Percentiles rank a stretch among this genome's conserved stretches.
Evolutionary conservation across 2,113 vertebrate genomes (phyloP).

Genomic region (Gulo gulo): DNA sequence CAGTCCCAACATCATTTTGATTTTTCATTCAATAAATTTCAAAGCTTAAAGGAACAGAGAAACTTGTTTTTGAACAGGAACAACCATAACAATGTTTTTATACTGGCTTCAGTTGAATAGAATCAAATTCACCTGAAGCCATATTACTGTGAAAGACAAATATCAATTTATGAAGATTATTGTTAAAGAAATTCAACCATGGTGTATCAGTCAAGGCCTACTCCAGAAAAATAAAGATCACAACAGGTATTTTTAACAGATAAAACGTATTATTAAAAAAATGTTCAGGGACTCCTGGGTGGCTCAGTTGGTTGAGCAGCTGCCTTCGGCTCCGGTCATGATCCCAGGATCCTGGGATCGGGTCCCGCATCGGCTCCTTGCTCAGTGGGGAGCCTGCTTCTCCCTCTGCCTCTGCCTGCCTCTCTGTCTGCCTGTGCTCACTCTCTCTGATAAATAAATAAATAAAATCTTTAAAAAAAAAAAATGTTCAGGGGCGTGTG

Average conservation of each 20-base stretch:
- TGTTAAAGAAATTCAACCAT: background rate
- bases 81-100: background rate
- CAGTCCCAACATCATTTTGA: background rate
- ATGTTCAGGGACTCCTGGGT: too few relatives aligned
- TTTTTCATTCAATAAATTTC: background rate
- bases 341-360: too few relatives aligned
- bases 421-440: too few relatives aligned
- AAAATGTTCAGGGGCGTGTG: background rate
- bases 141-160: background rate
- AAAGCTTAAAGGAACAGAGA: background rate
- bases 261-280: background rate
- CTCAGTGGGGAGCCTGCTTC: too few relatives aligned
- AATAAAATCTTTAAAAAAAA: too few relatives aligned
- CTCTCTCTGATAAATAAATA: too few relatives aligned
- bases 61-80: background rate
- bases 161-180: background rate
- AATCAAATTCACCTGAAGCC: background rate
- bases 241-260: background rate
- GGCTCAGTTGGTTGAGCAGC: too few relatives aligned
- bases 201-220: background rate
- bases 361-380: too few relatives aligned
- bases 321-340: too few relatives aligned
- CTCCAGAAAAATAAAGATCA: background rate
- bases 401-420: too few relatives aligned
- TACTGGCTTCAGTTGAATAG: background rate